A percentile compares a stretch with the other conserved stretches of the same genome.
phyloP scores from a whole-genome alignment of 1,140 invertebrate species.

The Drosophila pachea region DNA sequence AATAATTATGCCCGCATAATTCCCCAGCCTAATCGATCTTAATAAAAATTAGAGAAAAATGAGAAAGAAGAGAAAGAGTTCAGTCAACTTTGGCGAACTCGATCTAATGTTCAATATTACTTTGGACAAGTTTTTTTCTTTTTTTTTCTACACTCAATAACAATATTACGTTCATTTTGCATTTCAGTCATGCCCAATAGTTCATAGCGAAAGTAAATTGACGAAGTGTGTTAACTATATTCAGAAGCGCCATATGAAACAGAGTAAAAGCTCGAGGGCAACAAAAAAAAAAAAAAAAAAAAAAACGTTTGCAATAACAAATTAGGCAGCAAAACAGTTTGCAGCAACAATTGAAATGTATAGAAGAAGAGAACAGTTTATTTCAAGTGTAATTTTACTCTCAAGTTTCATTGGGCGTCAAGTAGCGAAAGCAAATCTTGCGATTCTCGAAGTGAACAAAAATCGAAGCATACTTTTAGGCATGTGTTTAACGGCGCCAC shows the following conservation, averaged over 20 bases:
- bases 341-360: too few relatives aligned
- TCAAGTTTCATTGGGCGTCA: neutral
- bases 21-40: constrained; percentile 48
- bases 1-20: constrained; percentile 56
- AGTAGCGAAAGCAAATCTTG: neutral
- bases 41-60: constrained; percentile 43
- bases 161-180: too few relatives aligned
- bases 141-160: constrained; percentile 15
- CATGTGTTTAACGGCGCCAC: constrained; percentile 10
- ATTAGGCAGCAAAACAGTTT: too few relatives aligned
- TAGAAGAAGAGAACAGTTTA: too few relatives aligned
- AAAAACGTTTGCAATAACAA: too few relatives aligned
- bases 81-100: constrained; percentile 53
- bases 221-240: too few relatives aligned
- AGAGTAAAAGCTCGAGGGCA: too few relatives aligned
- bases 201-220: too few relatives aligned
- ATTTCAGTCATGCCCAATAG: too few relatives aligned
- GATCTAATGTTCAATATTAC: constrained; percentile 17
- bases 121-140: neutral
- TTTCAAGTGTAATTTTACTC: neutral
- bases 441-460: neutral
- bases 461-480: constrained; percentile 29
- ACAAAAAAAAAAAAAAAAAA: too few relatives aligned
- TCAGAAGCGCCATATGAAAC: too few relatives aligned
- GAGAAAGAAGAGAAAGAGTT: constrained; percentile 41